These are phyloP conservation scores for Hiodon tergisus DNA, from an alignment of 2,113 vertebrate genomes.

Conservation along the genomic window DNA sequence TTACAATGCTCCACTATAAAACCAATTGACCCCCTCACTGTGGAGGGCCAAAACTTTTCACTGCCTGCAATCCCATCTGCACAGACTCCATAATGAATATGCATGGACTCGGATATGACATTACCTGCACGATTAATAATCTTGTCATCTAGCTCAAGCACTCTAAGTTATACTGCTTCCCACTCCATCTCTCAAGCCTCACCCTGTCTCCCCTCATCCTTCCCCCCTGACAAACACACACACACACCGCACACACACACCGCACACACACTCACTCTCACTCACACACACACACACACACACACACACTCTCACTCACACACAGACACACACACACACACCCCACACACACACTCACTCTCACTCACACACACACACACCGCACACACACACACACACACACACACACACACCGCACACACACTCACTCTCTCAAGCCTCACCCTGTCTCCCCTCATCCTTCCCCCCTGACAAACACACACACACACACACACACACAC, in stretches of 20 bases:
- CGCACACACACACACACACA: background rate
- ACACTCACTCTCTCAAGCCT: too few relatives aligned
- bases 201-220: background rate
- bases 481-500: too few relatives aligned
- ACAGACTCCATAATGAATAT: slow-evolving; percentile 84
- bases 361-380: background rate
- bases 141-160: slow-evolving; percentile 86
- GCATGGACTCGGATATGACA: slow-evolving; percentile 78
- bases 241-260: background rate
- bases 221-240: background rate
- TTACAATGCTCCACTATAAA: slow-evolving; percentile 30
- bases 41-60: slow-evolving; percentile 52
- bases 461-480: too few relatives aligned
- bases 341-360: background rate
- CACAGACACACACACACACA: too few relatives aligned
- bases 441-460: too few relatives aligned
- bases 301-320: background rate
- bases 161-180: slow-evolving; percentile 48
- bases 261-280: background rate
- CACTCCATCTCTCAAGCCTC: slow-evolving; percentile 7
- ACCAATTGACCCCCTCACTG: slow-evolving; percentile 54
- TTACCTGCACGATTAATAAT: slow-evolving; percentile 90
- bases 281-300: too few relatives aligned
- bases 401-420: background rate
- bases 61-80: slow-evolving; percentile 71